Conservation (phyloP, 2,888 invertebrate genomes). For the Plemyria rubiginata region DNA sequence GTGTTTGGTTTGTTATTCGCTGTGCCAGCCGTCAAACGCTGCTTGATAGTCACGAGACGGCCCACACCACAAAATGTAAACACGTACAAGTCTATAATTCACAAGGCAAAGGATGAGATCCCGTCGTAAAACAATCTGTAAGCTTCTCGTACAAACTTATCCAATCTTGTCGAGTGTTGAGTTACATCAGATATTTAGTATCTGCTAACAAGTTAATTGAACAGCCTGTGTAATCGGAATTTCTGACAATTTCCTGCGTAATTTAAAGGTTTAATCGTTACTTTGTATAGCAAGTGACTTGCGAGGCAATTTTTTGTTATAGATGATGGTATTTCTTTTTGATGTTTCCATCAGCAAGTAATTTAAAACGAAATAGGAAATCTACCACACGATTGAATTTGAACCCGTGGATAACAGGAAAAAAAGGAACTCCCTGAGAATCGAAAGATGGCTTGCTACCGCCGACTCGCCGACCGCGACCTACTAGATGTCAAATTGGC, state of each 20-base stretch:
- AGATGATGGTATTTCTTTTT: no score
- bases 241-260: slow-evolving; percentile 19
- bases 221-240: slow-evolving; percentile 27
- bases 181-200: slow-evolving; percentile 36
- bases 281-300: slow-evolving; percentile 21
- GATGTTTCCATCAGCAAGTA: no score
- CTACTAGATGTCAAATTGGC: background rate
- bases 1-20: no score
- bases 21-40: no score
- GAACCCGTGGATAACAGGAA: no score
- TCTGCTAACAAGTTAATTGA: slow-evolving; percentile 40
- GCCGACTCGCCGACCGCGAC: background rate
- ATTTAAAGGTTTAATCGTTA: slow-evolving; percentile 19
- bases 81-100: slow-evolving; percentile 7
- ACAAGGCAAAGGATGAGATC: slow-evolving; percentile 16
- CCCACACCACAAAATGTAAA: background rate
- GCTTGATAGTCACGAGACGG: background rate
- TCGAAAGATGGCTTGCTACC: no score
- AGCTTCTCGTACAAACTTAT: slow-evolving; percentile 43
- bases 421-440: no score
- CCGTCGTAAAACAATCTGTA: slow-evolving; percentile 39
- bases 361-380: no score
- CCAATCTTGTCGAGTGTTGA: slow-evolving; percentile 39
- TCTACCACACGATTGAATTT: no score
- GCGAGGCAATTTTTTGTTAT: no score